Evolutionary conservation across 2,797 vertebrate genomes (phyloP).

Genomic region (Busarellus nigricollis): DNA sequence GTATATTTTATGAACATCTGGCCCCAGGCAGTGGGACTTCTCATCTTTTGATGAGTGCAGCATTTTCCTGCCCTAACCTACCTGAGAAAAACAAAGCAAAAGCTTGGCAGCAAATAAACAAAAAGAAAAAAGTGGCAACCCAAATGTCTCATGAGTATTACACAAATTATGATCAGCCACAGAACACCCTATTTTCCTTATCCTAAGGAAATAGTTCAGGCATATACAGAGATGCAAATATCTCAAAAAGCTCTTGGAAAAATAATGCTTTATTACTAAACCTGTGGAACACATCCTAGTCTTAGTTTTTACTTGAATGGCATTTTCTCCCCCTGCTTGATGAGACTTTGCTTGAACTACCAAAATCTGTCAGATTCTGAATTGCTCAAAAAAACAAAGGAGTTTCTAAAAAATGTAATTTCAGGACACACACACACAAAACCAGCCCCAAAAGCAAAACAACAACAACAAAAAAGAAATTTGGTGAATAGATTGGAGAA

Average conservation of each 20-base stretch:
- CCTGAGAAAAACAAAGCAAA: neutral
- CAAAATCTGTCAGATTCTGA: neutral
- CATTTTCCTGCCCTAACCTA: conserved; percentile 1
- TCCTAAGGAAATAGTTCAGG: neutral
- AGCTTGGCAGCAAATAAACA: neutral
- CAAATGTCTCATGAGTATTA: neutral
- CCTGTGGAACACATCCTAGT: neutral
- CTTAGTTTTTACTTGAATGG: neutral
- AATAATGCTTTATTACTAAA: neutral
- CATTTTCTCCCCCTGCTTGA: neutral
- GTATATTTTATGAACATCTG: conserved; percentile 64
- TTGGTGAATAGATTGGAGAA: neutral
- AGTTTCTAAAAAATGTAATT: neutral
- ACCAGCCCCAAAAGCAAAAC: neutral
- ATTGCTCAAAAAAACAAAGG: neutral
- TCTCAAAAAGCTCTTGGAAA: neutral
- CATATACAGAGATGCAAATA: neutral
- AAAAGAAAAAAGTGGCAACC: neutral
- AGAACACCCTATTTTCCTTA: neutral
- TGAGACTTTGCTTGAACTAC: neutral
- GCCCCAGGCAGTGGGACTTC: neutral
- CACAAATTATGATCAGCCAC: neutral
- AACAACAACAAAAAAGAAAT: neutral
- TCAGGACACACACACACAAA: neutral
- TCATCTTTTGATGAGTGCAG: conserved; percentile 18